Conservation (phyloP, 1,140 invertebrate genomes). For the Calosoma granatense region DNA sequence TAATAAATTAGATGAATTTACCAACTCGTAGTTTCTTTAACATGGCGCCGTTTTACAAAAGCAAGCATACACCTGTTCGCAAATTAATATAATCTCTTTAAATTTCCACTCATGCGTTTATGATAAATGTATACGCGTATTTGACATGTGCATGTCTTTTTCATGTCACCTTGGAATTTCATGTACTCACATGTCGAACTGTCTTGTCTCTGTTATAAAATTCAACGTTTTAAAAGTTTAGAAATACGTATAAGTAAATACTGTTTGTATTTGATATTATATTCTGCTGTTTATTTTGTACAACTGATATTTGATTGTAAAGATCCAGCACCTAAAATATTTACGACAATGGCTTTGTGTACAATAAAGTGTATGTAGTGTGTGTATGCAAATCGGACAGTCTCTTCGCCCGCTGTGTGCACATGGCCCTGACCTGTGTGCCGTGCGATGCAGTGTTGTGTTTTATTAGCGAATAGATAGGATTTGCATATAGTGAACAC, state of each 20-base stretch:
- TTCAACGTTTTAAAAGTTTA: not conserved
- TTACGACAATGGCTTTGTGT: not conserved
- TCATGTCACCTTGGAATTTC: not conserved
- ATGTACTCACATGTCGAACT: not conserved
- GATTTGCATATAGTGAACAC: not conserved
- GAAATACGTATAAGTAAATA: not conserved
- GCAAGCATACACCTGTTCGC: not conserved
- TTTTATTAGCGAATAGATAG: not conserved
- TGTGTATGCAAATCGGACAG: too few relatives aligned
- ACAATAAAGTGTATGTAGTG: not conserved
- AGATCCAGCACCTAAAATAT: not conserved
- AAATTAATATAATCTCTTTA: not conserved
- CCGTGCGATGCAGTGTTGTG: not conserved
- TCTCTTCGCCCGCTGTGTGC: too few relatives aligned
- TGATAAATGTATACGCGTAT: not conserved
- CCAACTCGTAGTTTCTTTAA: not conserved
- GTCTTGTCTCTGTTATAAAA: not conserved
- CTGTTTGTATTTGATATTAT: not conserved
- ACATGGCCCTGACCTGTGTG: not conserved
- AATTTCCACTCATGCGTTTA: not conserved
- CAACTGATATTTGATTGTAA: not conserved
- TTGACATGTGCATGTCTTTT: not conserved
- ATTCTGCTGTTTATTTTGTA: not conserved
- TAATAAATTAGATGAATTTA: not conserved
- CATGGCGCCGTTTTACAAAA: not conserved